These are phyloP conservation scores for Papilio protenor DNA, from an alignment of 2,888 invertebrate genomes.

Conservation along the genomic window DNA sequence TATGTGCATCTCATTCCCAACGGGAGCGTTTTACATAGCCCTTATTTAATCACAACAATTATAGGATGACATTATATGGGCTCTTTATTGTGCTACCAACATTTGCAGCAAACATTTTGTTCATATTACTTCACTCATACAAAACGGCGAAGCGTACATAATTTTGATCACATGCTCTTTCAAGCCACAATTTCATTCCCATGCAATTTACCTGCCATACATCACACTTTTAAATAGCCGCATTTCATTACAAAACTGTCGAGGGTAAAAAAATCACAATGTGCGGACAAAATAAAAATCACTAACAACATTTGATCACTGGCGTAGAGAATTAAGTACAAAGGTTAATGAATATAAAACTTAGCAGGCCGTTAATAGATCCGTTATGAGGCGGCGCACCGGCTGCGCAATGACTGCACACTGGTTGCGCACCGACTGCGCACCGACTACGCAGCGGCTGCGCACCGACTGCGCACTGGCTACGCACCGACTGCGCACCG, in stretches of 20 bases:
- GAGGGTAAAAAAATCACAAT: slow-evolving; percentile 44
- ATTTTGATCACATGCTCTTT: slow-evolving; percentile 11
- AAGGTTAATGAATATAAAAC: slow-evolving; percentile 45
- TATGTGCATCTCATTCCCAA: background rate
- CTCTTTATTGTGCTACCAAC: background rate
- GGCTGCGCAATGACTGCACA: too few relatives aligned
- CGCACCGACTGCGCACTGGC: background rate
- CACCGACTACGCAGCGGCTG: background rate
- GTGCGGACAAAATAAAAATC: slow-evolving; percentile 59
- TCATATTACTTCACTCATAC: slow-evolving; percentile 2
- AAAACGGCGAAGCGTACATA: background rate
- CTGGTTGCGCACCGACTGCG: background rate
- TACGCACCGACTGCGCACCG: background rate
- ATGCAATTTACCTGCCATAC: slow-evolving; percentile 42
- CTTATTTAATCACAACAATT: slow-evolving; percentile 6
- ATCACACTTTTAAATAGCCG: slow-evolving; percentile 43
- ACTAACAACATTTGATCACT: slow-evolving; percentile 66
- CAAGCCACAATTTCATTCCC: slow-evolving; percentile 17
- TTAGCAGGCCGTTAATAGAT: slow-evolving; percentile 52
- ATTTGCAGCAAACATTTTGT: background rate
- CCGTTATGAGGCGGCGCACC: slow-evolving; percentile 43
- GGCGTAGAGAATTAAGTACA: slow-evolving; percentile 61
- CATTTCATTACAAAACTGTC: slow-evolving; percentile 13
- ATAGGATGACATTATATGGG: background rate
- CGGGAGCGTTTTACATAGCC: background rate